Conservation (phyloP, 2,113 vertebrate species). For the Galbula dea region DNA sequence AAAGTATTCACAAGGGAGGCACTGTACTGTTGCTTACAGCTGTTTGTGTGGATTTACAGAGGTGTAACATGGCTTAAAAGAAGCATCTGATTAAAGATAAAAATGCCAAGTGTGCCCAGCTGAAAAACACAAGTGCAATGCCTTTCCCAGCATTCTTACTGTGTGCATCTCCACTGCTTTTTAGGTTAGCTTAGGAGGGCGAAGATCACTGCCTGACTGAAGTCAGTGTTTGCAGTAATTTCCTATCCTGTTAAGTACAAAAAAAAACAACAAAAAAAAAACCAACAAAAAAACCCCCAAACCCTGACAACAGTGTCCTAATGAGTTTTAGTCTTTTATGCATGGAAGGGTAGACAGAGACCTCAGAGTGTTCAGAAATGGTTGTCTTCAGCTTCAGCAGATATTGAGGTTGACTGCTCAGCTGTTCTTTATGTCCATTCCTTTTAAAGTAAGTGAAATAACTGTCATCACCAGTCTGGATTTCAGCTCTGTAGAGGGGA, state of each 20-base stretch:
- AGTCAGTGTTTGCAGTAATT: background rate
- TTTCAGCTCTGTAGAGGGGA: background rate
- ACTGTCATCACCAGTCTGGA: background rate
- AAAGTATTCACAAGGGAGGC: background rate
- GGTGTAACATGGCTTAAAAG: background rate
- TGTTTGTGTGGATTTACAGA: background rate
- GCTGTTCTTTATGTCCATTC: background rate
- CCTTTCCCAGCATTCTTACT: background rate
- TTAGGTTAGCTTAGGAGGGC: background rate
- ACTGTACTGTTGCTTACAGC: background rate
- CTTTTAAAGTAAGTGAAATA: background rate
- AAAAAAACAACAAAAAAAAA: too few species aligned
- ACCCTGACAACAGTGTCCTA: background rate
- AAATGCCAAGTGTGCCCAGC: background rate
- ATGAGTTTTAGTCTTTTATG: background rate
- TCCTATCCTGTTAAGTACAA: background rate
- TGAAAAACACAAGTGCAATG: background rate
- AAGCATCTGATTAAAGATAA: background rate
- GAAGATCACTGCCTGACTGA: background rate
- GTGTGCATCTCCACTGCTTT: background rate
- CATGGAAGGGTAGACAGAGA: background rate
- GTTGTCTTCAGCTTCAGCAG: background rate
- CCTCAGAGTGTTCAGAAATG: background rate
- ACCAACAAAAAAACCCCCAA: background rate
- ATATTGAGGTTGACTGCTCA: background rate